Conservation (phyloP, 2,797 vertebrate genomes). For the Xenops minutus region DNA sequence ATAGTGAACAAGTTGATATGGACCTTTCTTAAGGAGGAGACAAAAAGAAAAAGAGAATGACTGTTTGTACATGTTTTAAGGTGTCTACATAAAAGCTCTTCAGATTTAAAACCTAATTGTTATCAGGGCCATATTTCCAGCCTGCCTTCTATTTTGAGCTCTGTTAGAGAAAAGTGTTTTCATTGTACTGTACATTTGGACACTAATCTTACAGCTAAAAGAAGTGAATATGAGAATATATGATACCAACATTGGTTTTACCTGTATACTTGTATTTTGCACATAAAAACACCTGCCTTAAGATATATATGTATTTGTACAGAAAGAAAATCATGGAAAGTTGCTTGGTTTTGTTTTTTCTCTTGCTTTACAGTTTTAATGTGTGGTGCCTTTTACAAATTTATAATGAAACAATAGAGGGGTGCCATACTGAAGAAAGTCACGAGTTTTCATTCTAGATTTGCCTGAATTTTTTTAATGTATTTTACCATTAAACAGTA, state of each 20-base stretch:
- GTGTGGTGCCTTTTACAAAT: slow-evolving; percentile 92
- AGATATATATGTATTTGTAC: slow-evolving; percentile 83
- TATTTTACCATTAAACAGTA: slow-evolving; percentile 73
- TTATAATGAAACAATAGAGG: slow-evolving; percentile 67
- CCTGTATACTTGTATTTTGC: slow-evolving; percentile 81
- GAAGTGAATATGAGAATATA: slow-evolving; percentile 66
- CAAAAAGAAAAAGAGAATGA: slow-evolving; percentile 83
- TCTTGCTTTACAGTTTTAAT: slow-evolving; percentile 84
- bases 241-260: slow-evolving; percentile 71
- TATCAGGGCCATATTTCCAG: slow-evolving; percentile 63
- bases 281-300: slow-evolving; percentile 91
- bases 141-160: slow-evolving; percentile 72
- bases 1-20: slow-evolving; percentile 97
- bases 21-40: slow-evolving; percentile 96
- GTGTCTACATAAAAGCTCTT: slow-evolving; percentile 56
- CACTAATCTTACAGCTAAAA: slow-evolving; percentile 66
- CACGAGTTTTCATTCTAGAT: slow-evolving; percentile 62
- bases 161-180: slow-evolving; percentile 74
- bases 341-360: slow-evolving; percentile 67
- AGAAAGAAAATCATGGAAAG: slow-evolving; percentile 74
- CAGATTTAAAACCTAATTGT: slow-evolving; percentile 56
- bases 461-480: slow-evolving; percentile 69
- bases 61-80: slow-evolving; percentile 46
- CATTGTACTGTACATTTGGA: slow-evolving; percentile 72
- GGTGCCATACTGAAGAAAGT: slow-evolving; percentile 72